Percentiles rank a stretch among this genome's conserved stretches.
These are phyloP conservation scores for Mesoligia furuncula DNA, from an alignment of 2,888 invertebrate species.

Conservation along the genomic window DNA sequence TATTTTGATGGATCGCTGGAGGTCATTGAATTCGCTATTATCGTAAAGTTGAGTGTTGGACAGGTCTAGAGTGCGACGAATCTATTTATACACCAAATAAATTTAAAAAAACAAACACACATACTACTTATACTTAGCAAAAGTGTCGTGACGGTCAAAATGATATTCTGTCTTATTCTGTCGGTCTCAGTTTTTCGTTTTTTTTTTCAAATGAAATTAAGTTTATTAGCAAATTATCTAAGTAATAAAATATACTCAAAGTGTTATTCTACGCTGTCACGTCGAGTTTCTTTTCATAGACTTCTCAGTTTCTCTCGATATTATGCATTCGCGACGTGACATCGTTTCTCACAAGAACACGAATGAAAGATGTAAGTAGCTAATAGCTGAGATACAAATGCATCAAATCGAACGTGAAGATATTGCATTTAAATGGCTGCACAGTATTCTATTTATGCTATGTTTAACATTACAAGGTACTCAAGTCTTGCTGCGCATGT, in stretches of 20 bases:
- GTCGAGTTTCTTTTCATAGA: slow-evolving; percentile 27
- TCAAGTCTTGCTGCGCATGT: slow-evolving; percentile 59
- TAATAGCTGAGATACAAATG: slow-evolving; percentile 1
- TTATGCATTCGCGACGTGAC: slow-evolving; percentile 27
- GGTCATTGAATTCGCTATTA: slow-evolving; percentile 54
- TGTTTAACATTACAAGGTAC: slow-evolving; percentile 57
- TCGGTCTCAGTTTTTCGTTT: too few relatives aligned
- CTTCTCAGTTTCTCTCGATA: slow-evolving; percentile 28
- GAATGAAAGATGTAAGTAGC: neutral
- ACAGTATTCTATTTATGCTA: slow-evolving; percentile 47
- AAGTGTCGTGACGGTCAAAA: neutral
- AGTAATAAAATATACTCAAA: too few relatives aligned
- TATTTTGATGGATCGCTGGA: slow-evolving; percentile 53
- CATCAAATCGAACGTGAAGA: slow-evolving; percentile 28
- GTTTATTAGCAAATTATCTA: neutral
- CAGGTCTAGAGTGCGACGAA: neutral
- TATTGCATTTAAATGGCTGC: slow-evolving; percentile 21
- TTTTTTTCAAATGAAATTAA: too few relatives aligned
- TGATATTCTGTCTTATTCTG: neutral
- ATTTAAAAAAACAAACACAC: too few relatives aligned
- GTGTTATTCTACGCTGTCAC: slow-evolving; percentile 9
- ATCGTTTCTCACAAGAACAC: slow-evolving; percentile 18
- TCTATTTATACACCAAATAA: neutral
- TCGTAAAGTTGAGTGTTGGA: slow-evolving; percentile 12
- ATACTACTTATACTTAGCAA: neutral